A percentile compares a stretch with the other conserved stretches of the same genome.
phyloP scores from a whole-genome alignment of 1,140 invertebrate genomes.

The Drosophila chauvacae region DNA sequence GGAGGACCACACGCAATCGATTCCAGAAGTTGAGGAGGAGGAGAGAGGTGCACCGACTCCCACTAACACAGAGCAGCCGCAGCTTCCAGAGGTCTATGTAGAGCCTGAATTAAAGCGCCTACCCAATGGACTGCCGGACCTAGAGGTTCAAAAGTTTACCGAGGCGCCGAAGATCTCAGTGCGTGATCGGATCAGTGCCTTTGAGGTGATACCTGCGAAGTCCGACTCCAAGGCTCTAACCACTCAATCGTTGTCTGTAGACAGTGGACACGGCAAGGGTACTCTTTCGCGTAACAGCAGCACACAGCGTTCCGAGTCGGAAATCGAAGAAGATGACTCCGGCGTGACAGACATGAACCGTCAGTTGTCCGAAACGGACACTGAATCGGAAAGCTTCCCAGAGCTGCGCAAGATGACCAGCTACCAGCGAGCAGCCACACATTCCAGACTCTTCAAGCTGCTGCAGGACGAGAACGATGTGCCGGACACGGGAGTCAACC shows the following conservation, averaged over 20 bases:
- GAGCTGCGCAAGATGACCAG: slow-evolving; percentile 86
- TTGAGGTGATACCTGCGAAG: slow-evolving; percentile 59
- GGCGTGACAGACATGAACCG: slow-evolving; percentile 90
- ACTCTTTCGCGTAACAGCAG: slow-evolving; percentile 79
- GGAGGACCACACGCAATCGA: slow-evolving; percentile 34
- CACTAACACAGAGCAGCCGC: slow-evolving; percentile 46
- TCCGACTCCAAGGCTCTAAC: slow-evolving; percentile 39
- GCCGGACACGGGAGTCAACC: slow-evolving; percentile 77
- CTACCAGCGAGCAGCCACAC: slow-evolving; percentile 89
- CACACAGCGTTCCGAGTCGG: slow-evolving; percentile 85
- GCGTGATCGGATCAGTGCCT: slow-evolving; percentile 77
- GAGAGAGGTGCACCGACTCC: slow-evolving; percentile 61
- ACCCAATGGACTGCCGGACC: slow-evolving; percentile 66
- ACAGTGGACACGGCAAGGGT: slow-evolving; percentile 70
- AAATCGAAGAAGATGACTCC: slow-evolving; percentile 89
- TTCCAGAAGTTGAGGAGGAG: slow-evolving; percentile 4
- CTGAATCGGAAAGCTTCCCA: slow-evolving; percentile 87
- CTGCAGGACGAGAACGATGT: slow-evolving; percentile 86
- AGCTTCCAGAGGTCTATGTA: slow-evolving; percentile 65
- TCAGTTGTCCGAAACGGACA: slow-evolving; percentile 88
- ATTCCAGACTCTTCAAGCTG: slow-evolving; percentile 89
- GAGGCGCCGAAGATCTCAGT: slow-evolving; percentile 76
- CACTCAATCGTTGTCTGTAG: slow-evolving; percentile 71
- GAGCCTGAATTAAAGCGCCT: slow-evolving; percentile 54
- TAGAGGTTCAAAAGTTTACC: slow-evolving; percentile 65